phyloP scores from a whole-genome alignment of 35 echinoderm and acorn worm species.

The Amphiura filiformis region DNA sequence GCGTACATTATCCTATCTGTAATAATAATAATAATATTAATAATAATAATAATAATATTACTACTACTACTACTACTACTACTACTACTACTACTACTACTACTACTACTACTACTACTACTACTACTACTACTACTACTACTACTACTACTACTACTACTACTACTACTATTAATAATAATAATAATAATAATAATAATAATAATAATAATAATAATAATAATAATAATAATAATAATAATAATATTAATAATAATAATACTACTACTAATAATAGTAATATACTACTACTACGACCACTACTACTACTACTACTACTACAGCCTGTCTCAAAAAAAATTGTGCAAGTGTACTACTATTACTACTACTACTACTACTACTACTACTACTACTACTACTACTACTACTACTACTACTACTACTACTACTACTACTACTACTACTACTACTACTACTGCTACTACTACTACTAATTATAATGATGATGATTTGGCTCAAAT shows the following conservation, averaged over 20 bases:
- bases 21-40: no score
- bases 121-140: neutral
- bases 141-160: neutral
- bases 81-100: neutral
- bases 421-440: neutral
- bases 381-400: constrained; percentile 6
- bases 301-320: no score
- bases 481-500: no score
- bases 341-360: constrained; percentile 5
- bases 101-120: neutral
- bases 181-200: neutral
- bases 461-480: no score
- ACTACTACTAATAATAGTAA: no score
- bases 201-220: neutral
- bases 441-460: neutral
- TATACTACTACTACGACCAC: no score
- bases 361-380: constrained; percentile 1
- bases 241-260: no score
- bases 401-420: constrained; percentile 1
- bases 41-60: no score
- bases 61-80: neutral
- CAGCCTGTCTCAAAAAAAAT: no score
- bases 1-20: no score
- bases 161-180: neutral
- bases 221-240: neutral